Evolutionary conservation across 2,113 vertebrate genomes (phyloP), one percentile per base, ranked within the genome.

Genomic region (Poeciliopsis occidentalis): DNA sequence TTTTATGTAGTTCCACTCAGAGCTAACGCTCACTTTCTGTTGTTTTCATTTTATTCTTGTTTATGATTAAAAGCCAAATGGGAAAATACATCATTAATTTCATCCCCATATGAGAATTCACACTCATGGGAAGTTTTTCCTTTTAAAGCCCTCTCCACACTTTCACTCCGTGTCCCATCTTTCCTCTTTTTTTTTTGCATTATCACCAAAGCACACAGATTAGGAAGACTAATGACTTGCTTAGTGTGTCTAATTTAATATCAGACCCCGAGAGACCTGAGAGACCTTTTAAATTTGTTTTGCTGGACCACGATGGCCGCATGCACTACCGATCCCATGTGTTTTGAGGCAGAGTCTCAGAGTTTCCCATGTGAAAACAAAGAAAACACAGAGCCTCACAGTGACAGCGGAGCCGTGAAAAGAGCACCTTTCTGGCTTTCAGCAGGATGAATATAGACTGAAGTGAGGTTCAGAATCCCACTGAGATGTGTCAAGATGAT

Each of bases 1-100:
- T 44, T 81, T 86, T 75, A 31, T 32, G 17, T 37, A 66, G 60
- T 47, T 73, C 63, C 79, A 69, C 74, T 85, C 75, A 79, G 76
- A 79, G 74, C 31, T 27, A 75, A 79, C 76, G 19, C 67, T 54
- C 64, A 44, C 68, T 76, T 83, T 84, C 67, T 54, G 26, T 70
- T 72, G 54, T 37, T 77, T 83, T 78, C 15, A 82, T 87, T 81
- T 74, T 47, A 27, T 71, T 41, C 77, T 41, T 89, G 79, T 85
- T 91, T 86, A 76, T 89, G 86, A 81, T 84, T 64, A 79, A 78
- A 76, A 32, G 69, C 69, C 86, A 81, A 71, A 71, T 83, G 85
- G 89, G 88, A 92, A 86, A 74, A 67, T 67, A 73, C 82, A 83
- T 90, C 82, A 91, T 94, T 92, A 87, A 88, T 87, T 90, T 87